Conservation (phyloP, 2,113 vertebrate species). For the Ceyx melanurus region DNA sequence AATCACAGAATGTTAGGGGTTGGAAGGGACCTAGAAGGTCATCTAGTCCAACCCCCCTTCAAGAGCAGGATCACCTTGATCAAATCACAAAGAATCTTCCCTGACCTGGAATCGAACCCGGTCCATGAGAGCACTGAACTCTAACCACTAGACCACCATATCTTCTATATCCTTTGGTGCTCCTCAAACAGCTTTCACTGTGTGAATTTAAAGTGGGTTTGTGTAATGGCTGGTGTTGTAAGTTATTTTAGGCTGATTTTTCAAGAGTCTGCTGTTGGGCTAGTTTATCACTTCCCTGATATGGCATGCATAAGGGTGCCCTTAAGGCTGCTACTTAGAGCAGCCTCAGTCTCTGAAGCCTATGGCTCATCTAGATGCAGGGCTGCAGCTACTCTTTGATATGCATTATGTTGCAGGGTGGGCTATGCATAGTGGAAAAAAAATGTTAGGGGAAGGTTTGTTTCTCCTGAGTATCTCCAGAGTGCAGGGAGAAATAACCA, state of each 20-base stretch:
- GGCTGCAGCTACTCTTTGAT: background rate
- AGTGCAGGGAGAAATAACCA: background rate
- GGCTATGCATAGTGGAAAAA: rapidly evolving
- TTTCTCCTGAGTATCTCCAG: background rate
- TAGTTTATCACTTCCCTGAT: background rate
- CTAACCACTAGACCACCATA: too few relatives aligned
- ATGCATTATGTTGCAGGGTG: background rate
- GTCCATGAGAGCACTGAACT: too few relatives aligned
- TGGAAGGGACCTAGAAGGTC: too few relatives aligned
- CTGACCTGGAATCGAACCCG: too few relatives aligned
- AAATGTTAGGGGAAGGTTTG: background rate
- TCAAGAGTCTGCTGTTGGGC: background rate
- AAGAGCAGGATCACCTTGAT: too few relatives aligned
- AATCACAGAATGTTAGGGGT: too few relatives aligned
- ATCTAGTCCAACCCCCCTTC: too few relatives aligned
- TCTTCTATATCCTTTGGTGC: background rate
- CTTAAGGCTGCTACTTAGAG: background rate
- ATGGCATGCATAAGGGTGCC: background rate
- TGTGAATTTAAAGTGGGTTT: conserved; percentile 8
- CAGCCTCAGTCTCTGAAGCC: background rate
- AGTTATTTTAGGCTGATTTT: conserved; percentile 27
- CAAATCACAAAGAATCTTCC: too few relatives aligned
- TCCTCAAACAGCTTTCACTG: conserved; percentile 8
- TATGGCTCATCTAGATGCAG: background rate
- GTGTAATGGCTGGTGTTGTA: background rate